Evolutionary conservation across 2,113 vertebrate species (phyloP), one percentile per base, ranked within the genome.

Genomic region (Acrocephalus arundinaceus): DNA sequence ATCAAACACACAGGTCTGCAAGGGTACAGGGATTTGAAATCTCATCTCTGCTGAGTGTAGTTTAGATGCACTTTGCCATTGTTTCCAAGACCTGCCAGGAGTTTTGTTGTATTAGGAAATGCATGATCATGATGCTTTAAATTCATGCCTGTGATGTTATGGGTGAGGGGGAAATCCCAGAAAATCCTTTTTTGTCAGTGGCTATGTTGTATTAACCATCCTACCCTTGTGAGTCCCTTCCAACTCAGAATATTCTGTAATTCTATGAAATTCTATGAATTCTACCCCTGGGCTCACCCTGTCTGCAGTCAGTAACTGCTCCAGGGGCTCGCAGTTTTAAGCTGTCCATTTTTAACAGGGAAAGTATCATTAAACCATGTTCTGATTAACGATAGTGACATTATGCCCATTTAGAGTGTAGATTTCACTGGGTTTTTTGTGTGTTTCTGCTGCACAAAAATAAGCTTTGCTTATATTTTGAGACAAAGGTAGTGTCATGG

Each of bases 91-190:
- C 25, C 37, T 76, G 14, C 22, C 52, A n/a, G 49, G 28, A 70
- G 8, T 45, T 62, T 7, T 59, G 35, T 46, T 87, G 28, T 75
- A 15, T 51, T 51, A 51, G 22, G 57, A 84, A 57, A 90, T 46
- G 16, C 28, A 23, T 30, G 33, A 46, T 51, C 15, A 22, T 48
- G 19, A 33, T 20, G 16, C 33, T 31, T 91, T 62, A 27, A 27
- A 67, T 58, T 72, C 58, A 48, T 48, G 30, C 10, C 39, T 78
- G 45, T 59, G 27, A 63, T 45, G 74, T 43, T 46, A 15, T 15
- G 28, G 12, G 25, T 7, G 4, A 7, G 1, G 3, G 17, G 1
- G 3, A 15, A 51, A 67, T 14, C 11, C 31, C 45, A 46, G 52
- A 58, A 80, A 67, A 73, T 43, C n/a, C 24, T 11, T 73, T 63